Evolutionary conservation across 2,888 invertebrate genomes (phyloP), one percentile per base, ranked within the genome.

Genomic region (Operophtera brumata): DNA sequence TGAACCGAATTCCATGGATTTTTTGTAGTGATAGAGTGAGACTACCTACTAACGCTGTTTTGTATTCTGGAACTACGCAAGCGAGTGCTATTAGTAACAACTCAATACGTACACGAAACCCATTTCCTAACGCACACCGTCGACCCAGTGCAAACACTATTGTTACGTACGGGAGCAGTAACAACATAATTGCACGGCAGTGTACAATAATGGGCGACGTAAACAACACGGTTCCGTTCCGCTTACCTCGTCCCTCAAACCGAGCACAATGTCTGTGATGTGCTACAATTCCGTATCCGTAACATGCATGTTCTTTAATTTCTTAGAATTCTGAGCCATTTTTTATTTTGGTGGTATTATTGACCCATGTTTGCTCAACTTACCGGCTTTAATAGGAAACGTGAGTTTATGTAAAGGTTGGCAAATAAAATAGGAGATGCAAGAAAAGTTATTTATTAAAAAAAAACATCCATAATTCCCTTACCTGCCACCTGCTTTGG

Each of bases 101-200:
- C 4, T 20, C 4, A 20, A 20, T 20, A 3, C 4, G 20, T 12
- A 12, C 41, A 25, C 25, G 11, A 49, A 41, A 47, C 20, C 30
- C n/a, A 14, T 10, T 11, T 11, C 9, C 47, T 39, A 40, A 37
- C 47, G 13, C 4, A 34, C 20, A 47, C 42, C 14, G 46, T 49
- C 25, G 40, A 43, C 51, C 54, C 54, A 62, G 47, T 45, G 32
- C 57, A 62, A 64, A 65, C 59, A 60, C 59, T 53, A 56, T 61
- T 65, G 61, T 64, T 61, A 58, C n/a, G n/a, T n/a, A n/a, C n/a
- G 58, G 41, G 44, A 54, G 51, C 48, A 60, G 49, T 56, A 46
- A 52, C 48, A 61, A 58, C 61, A 61, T 57, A 59, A 66, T 66
- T 65, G 56, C 52, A 58, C 48, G 47, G 37, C 50, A 46, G 49